phyloP scores from a whole-genome alignment of 2,113 vertebrate genomes.

The Odontesthes bonariensis region DNA sequence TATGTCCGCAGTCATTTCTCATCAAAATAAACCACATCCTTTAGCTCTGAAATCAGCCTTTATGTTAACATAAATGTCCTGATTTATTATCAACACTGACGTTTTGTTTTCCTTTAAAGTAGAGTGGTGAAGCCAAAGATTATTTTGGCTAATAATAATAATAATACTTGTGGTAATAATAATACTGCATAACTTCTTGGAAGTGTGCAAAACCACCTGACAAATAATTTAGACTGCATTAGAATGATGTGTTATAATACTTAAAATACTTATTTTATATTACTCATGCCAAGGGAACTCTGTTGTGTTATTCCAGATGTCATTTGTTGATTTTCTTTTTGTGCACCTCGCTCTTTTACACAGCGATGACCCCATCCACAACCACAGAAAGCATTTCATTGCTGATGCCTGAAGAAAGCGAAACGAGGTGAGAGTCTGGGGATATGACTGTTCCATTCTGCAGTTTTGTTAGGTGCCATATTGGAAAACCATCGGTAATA shows the following conservation, averaged over 20 bases:
- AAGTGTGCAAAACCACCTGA: neutral
- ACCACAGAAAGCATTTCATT: conserved; percentile 1
- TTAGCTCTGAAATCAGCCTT: neutral
- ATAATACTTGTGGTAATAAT: neutral
- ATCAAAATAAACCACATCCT: neutral
- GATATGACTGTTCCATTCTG: neutral
- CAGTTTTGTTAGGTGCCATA: neutral
- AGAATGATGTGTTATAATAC: neutral
- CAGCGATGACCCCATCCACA: conserved; percentile 25
- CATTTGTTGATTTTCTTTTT: neutral
- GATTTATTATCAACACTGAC: too few species aligned
- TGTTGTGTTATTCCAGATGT: neutral
- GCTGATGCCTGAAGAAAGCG: neutral
- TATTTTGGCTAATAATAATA: too few species aligned
- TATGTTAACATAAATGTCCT: neutral
- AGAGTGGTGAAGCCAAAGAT: too few species aligned
- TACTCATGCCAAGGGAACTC: neutral
- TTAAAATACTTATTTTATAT: too few species aligned
- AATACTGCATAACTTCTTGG: neutral
- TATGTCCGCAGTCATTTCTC: neutral
- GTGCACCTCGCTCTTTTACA: neutral
- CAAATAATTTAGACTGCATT: neutral
- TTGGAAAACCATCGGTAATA: too few species aligned
- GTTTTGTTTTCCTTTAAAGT: too few species aligned
- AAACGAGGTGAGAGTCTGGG: conserved; percentile 37